Conservation (phyloP, 37 sponge, comb jelly and placozoan species). For the Halichondria panicea region DNA sequence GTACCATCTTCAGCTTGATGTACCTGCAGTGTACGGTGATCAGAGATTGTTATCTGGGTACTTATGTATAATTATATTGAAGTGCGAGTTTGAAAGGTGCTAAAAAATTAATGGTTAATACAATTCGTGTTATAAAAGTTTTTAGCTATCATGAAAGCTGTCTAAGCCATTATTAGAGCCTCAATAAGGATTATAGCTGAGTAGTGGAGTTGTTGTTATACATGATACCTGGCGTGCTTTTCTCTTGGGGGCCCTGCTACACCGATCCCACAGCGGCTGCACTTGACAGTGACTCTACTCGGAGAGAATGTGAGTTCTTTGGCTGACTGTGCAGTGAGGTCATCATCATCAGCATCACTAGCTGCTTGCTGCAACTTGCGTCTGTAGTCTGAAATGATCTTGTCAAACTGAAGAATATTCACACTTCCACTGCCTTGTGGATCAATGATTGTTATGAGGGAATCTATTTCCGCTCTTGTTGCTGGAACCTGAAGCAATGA, state of each 20-base stretch:
- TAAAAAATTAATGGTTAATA: background rate
- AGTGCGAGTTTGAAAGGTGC: too few species aligned
- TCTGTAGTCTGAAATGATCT: slow-evolving; percentile 8
- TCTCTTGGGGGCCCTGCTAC: slow-evolving; percentile 26
- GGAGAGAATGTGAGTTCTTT: slow-evolving; percentile 10
- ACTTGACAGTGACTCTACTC: slow-evolving; percentile 25
- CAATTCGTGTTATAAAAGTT: background rate
- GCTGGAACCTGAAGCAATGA: slow-evolving; percentile 17
- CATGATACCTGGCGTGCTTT: slow-evolving; percentile 29
- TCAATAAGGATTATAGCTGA: background rate
- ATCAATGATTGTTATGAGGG: slow-evolving; percentile 22
- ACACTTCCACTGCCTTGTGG: slow-evolving; percentile 4
- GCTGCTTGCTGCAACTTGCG: background rate
- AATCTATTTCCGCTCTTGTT: slow-evolving; percentile 17
- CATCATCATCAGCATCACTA: background rate
- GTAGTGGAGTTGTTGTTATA: background rate
- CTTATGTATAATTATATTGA: too few species aligned
- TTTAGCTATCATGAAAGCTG: background rate
- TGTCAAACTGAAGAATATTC: slow-evolving; percentile 34
- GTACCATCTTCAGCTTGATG: slow-evolving; percentile 29
- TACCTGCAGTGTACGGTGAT: slow-evolving; percentile 21
- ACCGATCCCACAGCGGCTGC: slow-evolving; percentile 33
- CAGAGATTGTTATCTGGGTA: background rate
- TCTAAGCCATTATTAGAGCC: background rate
- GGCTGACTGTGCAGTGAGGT: background rate